These are phyloP conservation scores for Aporophyla lueneburgensis DNA, from an alignment of 2,888 invertebrate species.

Conservation along the genomic window DNA sequence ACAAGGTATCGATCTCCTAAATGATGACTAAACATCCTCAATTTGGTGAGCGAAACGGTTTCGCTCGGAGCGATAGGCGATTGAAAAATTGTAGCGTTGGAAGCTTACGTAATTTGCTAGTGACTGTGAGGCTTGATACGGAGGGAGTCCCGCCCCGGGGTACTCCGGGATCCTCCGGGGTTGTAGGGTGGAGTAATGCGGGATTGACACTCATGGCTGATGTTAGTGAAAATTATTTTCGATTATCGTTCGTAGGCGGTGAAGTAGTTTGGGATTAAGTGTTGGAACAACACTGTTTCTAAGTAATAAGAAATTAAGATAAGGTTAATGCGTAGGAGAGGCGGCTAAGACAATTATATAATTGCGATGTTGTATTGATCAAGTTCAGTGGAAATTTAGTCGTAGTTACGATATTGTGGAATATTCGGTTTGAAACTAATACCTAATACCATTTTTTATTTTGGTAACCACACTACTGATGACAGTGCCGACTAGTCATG, in stretches of 20 bases:
- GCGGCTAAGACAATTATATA: neutral
- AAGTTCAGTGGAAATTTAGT: neutral
- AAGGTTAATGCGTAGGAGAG: neutral
- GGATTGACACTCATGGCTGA: conserved; percentile 60
- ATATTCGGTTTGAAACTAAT: neutral
- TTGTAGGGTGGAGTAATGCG: conserved; percentile 66
- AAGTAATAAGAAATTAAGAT: neutral
- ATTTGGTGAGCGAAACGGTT: conserved; percentile 77
- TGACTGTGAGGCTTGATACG: conserved; percentile 72
- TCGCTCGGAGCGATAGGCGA: conserved; percentile 82
- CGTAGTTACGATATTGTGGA: neutral
- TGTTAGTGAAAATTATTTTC: conserved; percentile 63
- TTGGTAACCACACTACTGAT: too few relatives aligned
- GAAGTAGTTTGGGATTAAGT: conserved; percentile 17
- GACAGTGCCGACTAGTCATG: too few relatives aligned
- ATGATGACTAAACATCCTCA: conserved; percentile 82
- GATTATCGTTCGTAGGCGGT: conserved; percentile 33
- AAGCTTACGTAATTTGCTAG: conserved; percentile 84
- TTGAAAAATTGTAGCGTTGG: conserved; percentile 87
- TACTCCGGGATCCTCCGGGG: conserved; percentile 62
- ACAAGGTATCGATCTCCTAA: conserved; percentile 68
- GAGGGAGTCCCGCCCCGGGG: conserved; percentile 69
- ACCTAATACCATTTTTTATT: too few relatives aligned
- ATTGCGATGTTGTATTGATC: neutral
- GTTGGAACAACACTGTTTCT: neutral